Percentiles rank a stretch among this genome's conserved stretches.
phyloP scores from a whole-genome alignment of 2,888 invertebrate genomes.

The Dioctria rufipes region DNA sequence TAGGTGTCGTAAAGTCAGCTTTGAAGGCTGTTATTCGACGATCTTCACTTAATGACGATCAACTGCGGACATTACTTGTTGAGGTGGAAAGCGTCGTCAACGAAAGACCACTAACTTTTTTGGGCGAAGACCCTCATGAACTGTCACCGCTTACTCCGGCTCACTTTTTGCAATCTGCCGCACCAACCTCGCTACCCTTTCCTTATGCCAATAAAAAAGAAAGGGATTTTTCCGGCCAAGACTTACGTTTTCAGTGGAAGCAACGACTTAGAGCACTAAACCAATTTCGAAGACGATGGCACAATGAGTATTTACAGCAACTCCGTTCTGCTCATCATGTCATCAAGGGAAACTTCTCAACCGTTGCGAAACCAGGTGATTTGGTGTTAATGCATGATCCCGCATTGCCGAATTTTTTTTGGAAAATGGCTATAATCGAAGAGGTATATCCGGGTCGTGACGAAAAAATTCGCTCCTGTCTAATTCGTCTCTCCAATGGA shows the following conservation, averaged over 20 bases:
- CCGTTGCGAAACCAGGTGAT: too few relatives aligned
- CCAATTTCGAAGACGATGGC: too few relatives aligned
- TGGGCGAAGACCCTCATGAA: not conserved
- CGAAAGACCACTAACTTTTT: not conserved
- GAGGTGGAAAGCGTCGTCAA: constrained; percentile 1
- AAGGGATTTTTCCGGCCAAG: too few relatives aligned
- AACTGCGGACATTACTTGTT: not conserved
- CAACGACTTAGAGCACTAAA: too few relatives aligned
- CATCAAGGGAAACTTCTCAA: too few relatives aligned
- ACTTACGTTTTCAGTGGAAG: too few relatives aligned
- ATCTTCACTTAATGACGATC: not conserved
- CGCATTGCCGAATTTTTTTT: not conserved
- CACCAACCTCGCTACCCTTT: too few relatives aligned
- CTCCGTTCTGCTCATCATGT: too few relatives aligned
- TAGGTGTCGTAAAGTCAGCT: not conserved
- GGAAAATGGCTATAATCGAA: not conserved
- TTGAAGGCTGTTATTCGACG: not conserved
- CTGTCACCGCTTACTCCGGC: too few relatives aligned
- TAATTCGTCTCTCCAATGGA: not conserved
- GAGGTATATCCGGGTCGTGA: not conserved
- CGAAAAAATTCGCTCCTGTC: not conserved
- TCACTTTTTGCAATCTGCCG: too few relatives aligned
- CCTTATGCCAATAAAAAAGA: too few relatives aligned
- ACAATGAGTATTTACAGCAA: too few relatives aligned
- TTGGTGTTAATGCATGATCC: not conserved